phyloP scores from a whole-genome alignment of 2,113 vertebrate species.

The Cyanistes caeruleus region DNA sequence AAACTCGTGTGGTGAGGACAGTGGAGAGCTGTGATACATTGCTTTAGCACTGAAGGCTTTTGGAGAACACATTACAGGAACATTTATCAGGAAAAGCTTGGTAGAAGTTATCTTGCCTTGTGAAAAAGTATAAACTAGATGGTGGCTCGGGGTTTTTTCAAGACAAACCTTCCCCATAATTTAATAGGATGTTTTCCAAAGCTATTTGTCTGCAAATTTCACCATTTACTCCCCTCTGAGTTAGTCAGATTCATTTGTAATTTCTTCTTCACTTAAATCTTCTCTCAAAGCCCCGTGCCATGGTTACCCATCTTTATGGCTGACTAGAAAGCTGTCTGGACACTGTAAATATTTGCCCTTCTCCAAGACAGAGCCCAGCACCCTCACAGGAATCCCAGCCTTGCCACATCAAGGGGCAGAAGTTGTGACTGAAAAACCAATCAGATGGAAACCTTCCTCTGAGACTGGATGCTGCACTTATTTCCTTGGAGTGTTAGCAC shows the following conservation, averaged over 20 bases:
- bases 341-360: constrained; percentile 24
- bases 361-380: neutral
- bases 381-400: neutral
- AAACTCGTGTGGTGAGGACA: neutral
- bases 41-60: neutral
- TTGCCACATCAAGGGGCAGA: neutral
- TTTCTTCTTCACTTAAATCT: constrained; percentile 5
- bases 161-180: neutral
- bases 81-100: neutral
- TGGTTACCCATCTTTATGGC: neutral
- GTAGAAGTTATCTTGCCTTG: neutral
- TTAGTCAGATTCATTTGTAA: neutral
- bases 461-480: neutral
- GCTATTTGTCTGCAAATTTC: neutral
- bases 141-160: neutral
- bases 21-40: neutral
- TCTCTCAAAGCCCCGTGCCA: neutral
- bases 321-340: neutral
- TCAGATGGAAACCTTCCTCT: neutral
- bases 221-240: neutral
- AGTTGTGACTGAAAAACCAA: constrained; percentile 37
- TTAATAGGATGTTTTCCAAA: neutral
- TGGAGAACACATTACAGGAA: neutral
- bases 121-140: neutral
- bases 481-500: constrained; percentile 33